A percentile compares a stretch with the other conserved stretches of the same genome.
Evolutionary conservation across 2,888 invertebrate species (phyloP).

Genomic region (Acronicta alni): DNA sequence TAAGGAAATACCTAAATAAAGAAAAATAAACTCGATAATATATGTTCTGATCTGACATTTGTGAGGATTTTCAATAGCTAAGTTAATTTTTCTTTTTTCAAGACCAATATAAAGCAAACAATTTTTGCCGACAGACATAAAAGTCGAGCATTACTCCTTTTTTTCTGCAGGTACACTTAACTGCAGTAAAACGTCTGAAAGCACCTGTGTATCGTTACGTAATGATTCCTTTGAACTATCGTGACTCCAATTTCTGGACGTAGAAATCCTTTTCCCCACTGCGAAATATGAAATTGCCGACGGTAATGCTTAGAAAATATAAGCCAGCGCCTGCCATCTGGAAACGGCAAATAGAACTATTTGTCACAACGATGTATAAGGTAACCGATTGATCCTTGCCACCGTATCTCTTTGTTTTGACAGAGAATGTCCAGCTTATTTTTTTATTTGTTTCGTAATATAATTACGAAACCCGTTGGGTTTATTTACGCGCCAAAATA

Average conservation of each 20-base stretch:
- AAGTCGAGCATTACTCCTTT: too few species aligned
- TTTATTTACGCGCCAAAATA: too few species aligned
- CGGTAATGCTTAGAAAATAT: constrained; percentile 62
- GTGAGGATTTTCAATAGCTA: not conserved
- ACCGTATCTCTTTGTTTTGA: constrained; percentile 65
- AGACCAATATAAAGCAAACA: not conserved
- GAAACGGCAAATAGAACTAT: constrained; percentile 71
- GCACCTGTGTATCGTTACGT: constrained; percentile 44
- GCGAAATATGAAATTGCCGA: constrained; percentile 61
- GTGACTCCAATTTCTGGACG: constrained; percentile 57
- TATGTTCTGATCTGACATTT: not conserved
- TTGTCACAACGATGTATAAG: constrained; percentile 67
- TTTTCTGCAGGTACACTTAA: too few species aligned
- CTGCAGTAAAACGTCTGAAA: constrained; percentile 14
- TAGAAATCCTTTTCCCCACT: constrained; percentile 50
- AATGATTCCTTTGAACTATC: constrained; percentile 61
- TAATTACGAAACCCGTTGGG: too few species aligned
- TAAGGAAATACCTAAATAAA: too few species aligned
- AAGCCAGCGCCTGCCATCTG: constrained; percentile 63
- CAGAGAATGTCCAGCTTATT: constrained; percentile 49
- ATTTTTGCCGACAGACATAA: constrained; percentile 5
- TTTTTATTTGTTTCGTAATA: constrained; percentile 24
- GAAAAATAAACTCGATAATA: too few species aligned
- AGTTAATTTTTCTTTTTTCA: constrained; percentile 1
- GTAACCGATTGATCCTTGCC: constrained; percentile 69